Percentiles rank a stretch among this genome's conserved stretches.
phyloP scores from a whole-genome alignment of 2,113 vertebrate species.

The Hipposideros armiger region DNA sequence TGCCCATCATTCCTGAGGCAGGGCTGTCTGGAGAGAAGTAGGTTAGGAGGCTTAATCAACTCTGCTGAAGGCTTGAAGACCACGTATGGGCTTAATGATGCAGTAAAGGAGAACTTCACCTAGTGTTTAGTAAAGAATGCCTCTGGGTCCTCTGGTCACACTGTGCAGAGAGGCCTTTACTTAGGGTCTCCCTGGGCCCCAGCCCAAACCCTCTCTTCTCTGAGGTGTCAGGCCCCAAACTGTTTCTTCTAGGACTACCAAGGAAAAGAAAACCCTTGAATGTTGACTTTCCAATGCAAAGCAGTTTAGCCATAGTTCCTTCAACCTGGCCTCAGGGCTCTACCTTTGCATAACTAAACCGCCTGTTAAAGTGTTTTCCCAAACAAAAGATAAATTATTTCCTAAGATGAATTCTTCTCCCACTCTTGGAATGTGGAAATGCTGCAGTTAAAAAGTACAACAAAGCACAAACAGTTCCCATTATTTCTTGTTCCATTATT shows the following conservation, averaged over 20 bases:
- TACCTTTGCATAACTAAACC: slow-evolving; percentile 9
- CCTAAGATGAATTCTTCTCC: slow-evolving; percentile 50
- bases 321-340: not conserved
- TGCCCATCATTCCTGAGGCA: not conserved
- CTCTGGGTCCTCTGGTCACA: not conserved
- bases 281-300: not conserved
- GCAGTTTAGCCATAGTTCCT: not conserved
- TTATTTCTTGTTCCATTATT: slow-evolving; percentile 48
- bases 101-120: not conserved
- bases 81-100: not conserved
- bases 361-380: slow-evolving; percentile 48
- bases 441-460: slow-evolving; percentile 29
- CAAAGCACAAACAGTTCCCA: slow-evolving; percentile 33
- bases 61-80: not conserved
- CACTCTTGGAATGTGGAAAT: slow-evolving; percentile 60
- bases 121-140: not conserved
- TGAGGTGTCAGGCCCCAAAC: not conserved
- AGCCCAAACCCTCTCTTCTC: not conserved
- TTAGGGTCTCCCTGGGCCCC: not conserved
- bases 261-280: not conserved
- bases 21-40: slow-evolving; percentile 3
- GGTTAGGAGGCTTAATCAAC: not conserved
- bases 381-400: slow-evolving; percentile 64
- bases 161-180: not conserved
- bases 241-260: not conserved